These are phyloP conservation scores for Ctenomys sociabilis DNA, from an alignment of 2,113 vertebrate species.

Conservation along the genomic window DNA sequence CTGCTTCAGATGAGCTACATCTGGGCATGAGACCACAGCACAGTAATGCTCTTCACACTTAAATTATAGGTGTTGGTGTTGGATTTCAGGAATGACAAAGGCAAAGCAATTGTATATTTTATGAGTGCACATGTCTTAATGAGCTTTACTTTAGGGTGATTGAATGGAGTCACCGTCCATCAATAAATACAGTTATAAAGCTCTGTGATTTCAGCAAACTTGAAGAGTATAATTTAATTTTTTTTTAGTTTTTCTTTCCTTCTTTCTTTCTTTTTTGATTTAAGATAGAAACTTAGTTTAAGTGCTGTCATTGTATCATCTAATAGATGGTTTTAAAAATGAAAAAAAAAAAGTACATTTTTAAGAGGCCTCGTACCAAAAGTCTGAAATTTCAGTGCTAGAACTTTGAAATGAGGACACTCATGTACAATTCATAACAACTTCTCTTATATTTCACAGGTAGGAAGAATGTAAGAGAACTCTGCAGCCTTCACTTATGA, in stretches of 20 bases:
- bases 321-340: neutral
- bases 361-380: neutral
- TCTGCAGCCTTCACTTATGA: neutral
- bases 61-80: neutral
- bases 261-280: neutral
- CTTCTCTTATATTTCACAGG: neutral
- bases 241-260: no score
- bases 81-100: neutral
- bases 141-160: neutral
- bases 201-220: neutral
- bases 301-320: neutral
- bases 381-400: neutral
- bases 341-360: neutral
- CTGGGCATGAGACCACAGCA: neutral
- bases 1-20: neutral
- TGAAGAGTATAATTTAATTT: neutral
- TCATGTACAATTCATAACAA: neutral
- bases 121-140: neutral
- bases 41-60: neutral
- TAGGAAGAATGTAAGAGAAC: neutral
- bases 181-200: neutral
- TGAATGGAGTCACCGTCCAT: neutral
- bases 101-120: neutral
- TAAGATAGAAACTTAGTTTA: neutral
- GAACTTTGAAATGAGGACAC: neutral